phyloP scores from a whole-genome alignment of 2,797 vertebrate genomes.

The Mormyrus hasselquistii region DNA sequence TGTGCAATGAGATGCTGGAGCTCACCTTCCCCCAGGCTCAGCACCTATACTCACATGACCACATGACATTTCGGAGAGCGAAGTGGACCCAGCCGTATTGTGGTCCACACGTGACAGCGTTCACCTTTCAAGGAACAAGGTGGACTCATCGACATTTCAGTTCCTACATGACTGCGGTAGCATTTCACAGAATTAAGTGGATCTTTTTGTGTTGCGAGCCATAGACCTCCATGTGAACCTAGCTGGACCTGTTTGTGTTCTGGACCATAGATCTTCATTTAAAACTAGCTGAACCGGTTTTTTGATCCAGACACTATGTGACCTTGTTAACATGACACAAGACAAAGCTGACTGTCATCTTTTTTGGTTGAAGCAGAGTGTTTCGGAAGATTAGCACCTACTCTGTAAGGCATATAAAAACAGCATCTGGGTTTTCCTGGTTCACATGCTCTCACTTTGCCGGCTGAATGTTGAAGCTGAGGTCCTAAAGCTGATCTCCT shows the following conservation, averaged over 20 bases:
- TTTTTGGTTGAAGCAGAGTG: background rate
- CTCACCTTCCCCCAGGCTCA: background rate
- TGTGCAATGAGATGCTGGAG: background rate
- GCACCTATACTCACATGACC: background rate
- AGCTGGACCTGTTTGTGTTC: background rate
- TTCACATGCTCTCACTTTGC: background rate
- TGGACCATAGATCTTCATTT: background rate
- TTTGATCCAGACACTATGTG: background rate
- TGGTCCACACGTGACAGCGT: background rate
- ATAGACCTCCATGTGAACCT: background rate
- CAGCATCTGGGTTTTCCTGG: background rate
- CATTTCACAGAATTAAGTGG: background rate
- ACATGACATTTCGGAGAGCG: background rate
- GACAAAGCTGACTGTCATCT: background rate
- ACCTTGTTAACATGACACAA: background rate
- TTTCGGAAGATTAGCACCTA: background rate
- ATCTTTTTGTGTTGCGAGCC: background rate
- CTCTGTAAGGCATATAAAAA: background rate
- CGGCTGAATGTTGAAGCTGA: background rate
- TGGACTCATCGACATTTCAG: background rate
- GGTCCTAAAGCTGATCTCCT: background rate
- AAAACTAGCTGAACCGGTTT: background rate
- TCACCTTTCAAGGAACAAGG: constrained; percentile 1
- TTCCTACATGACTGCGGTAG: background rate
- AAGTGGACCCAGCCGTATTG: background rate